A percentile compares a stretch with the other conserved stretches of the same genome.
phyloP scores from a whole-genome alignment of 1,140 invertebrate species.

The Drosophila sucinea region DNA sequence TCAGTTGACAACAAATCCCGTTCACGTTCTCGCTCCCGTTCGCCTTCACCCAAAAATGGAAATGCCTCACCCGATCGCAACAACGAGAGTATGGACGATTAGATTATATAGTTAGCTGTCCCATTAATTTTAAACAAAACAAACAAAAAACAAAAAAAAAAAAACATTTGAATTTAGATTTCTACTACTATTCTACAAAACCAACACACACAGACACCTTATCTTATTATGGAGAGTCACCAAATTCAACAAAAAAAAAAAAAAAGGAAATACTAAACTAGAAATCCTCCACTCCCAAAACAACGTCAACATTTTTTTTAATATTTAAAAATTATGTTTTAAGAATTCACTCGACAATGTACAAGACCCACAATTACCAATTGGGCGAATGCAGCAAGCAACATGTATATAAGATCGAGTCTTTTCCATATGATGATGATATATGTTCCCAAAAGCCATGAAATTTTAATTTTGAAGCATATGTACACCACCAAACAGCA shows the following conservation, averaged over 20 bases:
- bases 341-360: slow-evolving; percentile 28
- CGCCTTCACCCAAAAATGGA: slow-evolving; percentile 83
- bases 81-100: slow-evolving; percentile 81
- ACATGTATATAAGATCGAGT: slow-evolving; percentile 28
- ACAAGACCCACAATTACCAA: slow-evolving; percentile 19
- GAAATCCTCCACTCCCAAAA: slow-evolving; percentile 39
- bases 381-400: slow-evolving; percentile 2
- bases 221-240: slow-evolving; percentile 27
- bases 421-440: slow-evolving; percentile 22
- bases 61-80: slow-evolving; percentile 80
- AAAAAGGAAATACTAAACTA: slow-evolving; percentile 30
- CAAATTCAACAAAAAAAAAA: slow-evolving; percentile 26
- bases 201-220: slow-evolving; percentile 62
- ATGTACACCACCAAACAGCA: slow-evolving; percentile 28
- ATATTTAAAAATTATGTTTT: slow-evolving; percentile 64
- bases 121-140: slow-evolving; percentile 63
- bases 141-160: background rate
- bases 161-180: slow-evolving; percentile 71
- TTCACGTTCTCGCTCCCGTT: slow-evolving; percentile 81
- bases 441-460: slow-evolving; percentile 20
- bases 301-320: slow-evolving; percentile 53
- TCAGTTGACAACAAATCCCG: slow-evolving; percentile 83
- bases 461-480: slow-evolving; percentile 32
- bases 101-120: slow-evolving; percentile 72
- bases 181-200: slow-evolving; percentile 46